These are phyloP conservation scores for Petrolisthes manimaculis DNA, from an alignment of 2,888 invertebrate genomes.

Conservation along the genomic window DNA sequence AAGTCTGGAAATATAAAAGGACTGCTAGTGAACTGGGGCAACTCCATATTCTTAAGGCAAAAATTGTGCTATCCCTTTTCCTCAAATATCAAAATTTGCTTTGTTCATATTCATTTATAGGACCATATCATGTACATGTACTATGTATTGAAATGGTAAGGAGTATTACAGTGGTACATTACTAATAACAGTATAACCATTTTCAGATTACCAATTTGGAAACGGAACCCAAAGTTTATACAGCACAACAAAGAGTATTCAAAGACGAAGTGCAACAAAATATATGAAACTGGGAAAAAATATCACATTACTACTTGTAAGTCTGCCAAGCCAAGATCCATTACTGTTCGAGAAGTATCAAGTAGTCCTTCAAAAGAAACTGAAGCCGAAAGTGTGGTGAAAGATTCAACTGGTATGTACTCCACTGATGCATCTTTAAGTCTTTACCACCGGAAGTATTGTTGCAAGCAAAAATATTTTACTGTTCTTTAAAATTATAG, in stretches of 20 bases:
- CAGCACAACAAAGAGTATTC: not conserved
- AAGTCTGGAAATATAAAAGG: not conserved
- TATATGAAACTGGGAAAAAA: not conserved
- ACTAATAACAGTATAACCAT: not conserved
- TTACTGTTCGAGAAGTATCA: not conserved
- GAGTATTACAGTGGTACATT: too few relatives aligned
- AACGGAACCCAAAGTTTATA: conserved; percentile 12
- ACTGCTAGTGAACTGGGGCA: not conserved
- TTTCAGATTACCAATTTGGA: conserved; percentile 32
- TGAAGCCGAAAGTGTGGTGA: not conserved
- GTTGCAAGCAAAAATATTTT: too few relatives aligned
- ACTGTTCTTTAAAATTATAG: too few relatives aligned
- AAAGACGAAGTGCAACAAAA: not conserved
- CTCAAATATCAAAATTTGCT: too few relatives aligned
- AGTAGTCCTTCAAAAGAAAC: not conserved
- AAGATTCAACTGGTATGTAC: not conserved
- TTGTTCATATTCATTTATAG: too few relatives aligned
- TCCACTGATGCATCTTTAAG: not conserved
- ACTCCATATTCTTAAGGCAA: too few relatives aligned
- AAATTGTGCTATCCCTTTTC: too few relatives aligned
- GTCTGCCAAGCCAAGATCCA: conserved; percentile 2
- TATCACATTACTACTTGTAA: not conserved
- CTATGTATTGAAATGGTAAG: too few relatives aligned
- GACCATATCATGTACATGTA: too few relatives aligned
- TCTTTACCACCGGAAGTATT: not conserved